These are phyloP conservation scores for Euborellia annulipes DNA, from an alignment of 1,140 invertebrate genomes.

Conservation along the genomic window DNA sequence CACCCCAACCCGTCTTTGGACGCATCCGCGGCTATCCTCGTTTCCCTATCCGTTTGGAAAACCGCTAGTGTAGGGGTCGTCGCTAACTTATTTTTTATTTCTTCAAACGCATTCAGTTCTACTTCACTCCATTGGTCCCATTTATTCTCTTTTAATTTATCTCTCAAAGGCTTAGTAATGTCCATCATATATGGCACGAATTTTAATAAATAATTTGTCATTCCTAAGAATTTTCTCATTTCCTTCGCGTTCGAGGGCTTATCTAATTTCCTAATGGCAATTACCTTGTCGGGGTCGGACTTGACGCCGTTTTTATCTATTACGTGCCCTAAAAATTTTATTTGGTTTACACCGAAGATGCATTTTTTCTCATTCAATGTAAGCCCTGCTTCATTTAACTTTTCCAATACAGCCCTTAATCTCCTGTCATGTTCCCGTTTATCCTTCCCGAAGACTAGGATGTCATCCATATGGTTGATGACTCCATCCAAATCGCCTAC, in stretches of 20 bases:
- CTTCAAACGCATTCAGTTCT: slow-evolving; percentile 15
- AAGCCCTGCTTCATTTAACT: slow-evolving; percentile 11
- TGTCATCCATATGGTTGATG: slow-evolving; percentile 12
- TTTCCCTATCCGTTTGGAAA: slow-evolving; percentile 17
- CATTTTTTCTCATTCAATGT: slow-evolving; percentile 9
- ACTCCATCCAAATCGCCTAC: slow-evolving; percentile 9
- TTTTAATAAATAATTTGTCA: slow-evolving; percentile 26
- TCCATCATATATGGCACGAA: slow-evolving; percentile 22
- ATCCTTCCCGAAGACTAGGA: slow-evolving; percentile 4
- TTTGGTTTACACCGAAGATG: slow-evolving; percentile 8
- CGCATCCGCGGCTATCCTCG: slow-evolving; percentile 14
- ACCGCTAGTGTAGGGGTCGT: slow-evolving; percentile 16
- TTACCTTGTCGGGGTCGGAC: slow-evolving; percentile 21
- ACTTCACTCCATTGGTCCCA: slow-evolving; percentile 14
- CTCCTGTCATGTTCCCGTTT: slow-evolving; percentile 4
- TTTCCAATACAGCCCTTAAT: not conserved
- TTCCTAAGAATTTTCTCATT: slow-evolving; percentile 21
- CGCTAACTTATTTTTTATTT: slow-evolving; percentile 16
- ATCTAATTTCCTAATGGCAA: slow-evolving; percentile 15
- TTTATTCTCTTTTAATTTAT: slow-evolving; percentile 17
- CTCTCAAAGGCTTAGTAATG: slow-evolving; percentile 15
- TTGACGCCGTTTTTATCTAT: slow-evolving; percentile 19
- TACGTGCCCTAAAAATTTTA: slow-evolving; percentile 22
- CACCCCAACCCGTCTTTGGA: slow-evolving; percentile 13
- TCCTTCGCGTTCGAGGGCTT: slow-evolving; percentile 9